Evolutionary conservation across 1,140 invertebrate genomes (phyloP).

Genomic region (Drosophila miranda): DNA sequence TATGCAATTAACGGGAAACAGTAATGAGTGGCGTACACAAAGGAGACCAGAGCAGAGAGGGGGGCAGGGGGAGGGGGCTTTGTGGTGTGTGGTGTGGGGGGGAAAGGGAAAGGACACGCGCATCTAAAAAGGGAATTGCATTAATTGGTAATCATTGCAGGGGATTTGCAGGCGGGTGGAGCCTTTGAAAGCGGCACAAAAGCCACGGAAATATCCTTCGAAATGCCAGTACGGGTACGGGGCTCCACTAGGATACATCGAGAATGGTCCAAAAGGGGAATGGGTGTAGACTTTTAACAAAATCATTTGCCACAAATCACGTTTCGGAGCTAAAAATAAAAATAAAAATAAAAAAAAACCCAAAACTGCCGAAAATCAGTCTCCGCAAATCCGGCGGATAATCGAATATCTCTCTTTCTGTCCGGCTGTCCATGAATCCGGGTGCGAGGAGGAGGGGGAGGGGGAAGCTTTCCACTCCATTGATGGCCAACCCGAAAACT

Average conservation of each 20-base stretch:
- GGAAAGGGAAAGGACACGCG: constrained; percentile 5
- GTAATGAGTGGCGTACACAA: constrained; percentile 43
- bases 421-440: constrained; percentile 26
- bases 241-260: too few relatives aligned
- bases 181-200: background rate
- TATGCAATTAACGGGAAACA: constrained; percentile 51
- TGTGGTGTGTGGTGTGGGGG: too few relatives aligned
- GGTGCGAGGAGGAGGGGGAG: background rate
- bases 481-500: constrained; percentile 57
- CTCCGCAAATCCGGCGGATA: constrained; percentile 41
- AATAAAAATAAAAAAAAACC: too few relatives aligned
- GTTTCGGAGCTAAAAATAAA: constrained; percentile 11
- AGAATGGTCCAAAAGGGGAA: too few relatives aligned
- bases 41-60: background rate
- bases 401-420: constrained; percentile 49
- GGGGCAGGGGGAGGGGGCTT: too few relatives aligned
- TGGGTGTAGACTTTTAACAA: too few relatives aligned
- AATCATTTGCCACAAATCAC: constrained; percentile 1
- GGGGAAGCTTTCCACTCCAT: constrained; percentile 63
- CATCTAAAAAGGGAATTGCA: constrained; percentile 10
- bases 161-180: background rate
- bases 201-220: background rate
- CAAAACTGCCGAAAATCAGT: constrained; percentile 38
- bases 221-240: too few relatives aligned
- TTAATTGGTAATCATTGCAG: constrained; percentile 7